Conservation (phyloP, 2,113 vertebrate species). For the Tympanuchus pallidicinctus region DNA sequence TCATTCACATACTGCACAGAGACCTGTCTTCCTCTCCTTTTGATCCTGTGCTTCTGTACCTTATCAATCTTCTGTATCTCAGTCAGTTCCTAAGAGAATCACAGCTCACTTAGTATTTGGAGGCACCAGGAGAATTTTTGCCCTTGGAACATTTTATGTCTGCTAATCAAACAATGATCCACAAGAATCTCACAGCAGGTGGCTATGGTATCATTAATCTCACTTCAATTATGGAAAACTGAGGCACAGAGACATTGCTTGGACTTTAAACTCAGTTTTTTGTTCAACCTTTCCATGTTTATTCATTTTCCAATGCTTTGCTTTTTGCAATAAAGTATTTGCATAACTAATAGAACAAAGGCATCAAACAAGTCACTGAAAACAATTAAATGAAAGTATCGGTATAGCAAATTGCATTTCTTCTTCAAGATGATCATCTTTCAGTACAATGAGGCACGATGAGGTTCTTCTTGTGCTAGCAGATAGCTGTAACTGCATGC, state of each 20-base stretch:
- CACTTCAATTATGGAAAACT: neutral
- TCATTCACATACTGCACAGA: neutral
- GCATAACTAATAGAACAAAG: neutral
- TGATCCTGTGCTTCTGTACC: neutral
- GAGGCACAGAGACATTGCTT: neutral
- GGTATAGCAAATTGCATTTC: neutral
- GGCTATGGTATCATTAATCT: neutral
- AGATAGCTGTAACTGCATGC: neutral
- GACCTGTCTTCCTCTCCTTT: neutral
- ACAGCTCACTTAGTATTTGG: neutral
- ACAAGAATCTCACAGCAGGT: neutral
- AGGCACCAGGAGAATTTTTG: neutral
- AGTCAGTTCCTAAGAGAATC: neutral
- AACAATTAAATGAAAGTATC: neutral
- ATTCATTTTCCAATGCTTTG: neutral
- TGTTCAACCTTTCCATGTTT: neutral
- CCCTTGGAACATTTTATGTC: neutral
- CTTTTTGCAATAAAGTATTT: neutral
- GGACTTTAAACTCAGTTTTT: neutral
- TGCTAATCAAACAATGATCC: neutral
- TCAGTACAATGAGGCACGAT: neutral
- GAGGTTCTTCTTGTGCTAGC: neutral
- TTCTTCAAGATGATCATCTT: neutral
- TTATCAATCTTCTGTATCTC: neutral
- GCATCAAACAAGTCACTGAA: neutral